Percentiles rank a stretch among this genome's conserved stretches.
These are phyloP conservation scores for Sarcophaga rosellei DNA, from an alignment of 2,888 invertebrate genomes.

Conservation along the genomic window DNA sequence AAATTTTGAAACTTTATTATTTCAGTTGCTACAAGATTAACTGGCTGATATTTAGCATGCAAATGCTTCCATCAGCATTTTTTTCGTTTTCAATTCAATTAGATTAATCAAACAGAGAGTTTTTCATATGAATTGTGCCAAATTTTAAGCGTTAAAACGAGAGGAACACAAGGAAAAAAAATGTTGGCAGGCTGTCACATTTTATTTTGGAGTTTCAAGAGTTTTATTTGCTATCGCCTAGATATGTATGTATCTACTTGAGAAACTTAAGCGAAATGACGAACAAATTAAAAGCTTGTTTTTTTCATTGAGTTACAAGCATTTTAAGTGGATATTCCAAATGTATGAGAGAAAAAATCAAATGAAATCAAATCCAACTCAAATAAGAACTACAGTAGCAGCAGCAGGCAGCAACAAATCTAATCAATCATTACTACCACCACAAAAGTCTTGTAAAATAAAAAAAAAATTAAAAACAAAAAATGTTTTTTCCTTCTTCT, in stretches of 20 bases:
- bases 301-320: constrained; percentile 27
- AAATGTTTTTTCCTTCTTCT: background rate
- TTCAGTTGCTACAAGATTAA: background rate
- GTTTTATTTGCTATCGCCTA: no score
- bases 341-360: background rate
- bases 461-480: constrained; percentile 16
- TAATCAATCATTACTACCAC: constrained; percentile 39
- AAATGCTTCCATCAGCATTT: constrained; percentile 45
- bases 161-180: constrained; percentile 3
- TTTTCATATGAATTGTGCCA: constrained; percentile 49
- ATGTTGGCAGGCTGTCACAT: constrained; percentile 38
- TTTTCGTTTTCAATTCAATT: constrained; percentile 5
- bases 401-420: background rate
- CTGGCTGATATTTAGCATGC: constrained; percentile 24
- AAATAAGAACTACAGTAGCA: constrained; percentile 15
- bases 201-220: constrained; percentile 13
- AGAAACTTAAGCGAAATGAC: constrained; percentile 35
- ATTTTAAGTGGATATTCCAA: constrained; percentile 49
- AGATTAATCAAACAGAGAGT: background rate
- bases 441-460: background rate
- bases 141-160: background rate
- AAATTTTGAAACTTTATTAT: constrained; percentile 48
- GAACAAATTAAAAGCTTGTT: constrained; percentile 62
- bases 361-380: constrained; percentile 16
- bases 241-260: no score